Conservation (phyloP, 2,888 invertebrate genomes). For the Bhutanitis thaidina region DNA sequence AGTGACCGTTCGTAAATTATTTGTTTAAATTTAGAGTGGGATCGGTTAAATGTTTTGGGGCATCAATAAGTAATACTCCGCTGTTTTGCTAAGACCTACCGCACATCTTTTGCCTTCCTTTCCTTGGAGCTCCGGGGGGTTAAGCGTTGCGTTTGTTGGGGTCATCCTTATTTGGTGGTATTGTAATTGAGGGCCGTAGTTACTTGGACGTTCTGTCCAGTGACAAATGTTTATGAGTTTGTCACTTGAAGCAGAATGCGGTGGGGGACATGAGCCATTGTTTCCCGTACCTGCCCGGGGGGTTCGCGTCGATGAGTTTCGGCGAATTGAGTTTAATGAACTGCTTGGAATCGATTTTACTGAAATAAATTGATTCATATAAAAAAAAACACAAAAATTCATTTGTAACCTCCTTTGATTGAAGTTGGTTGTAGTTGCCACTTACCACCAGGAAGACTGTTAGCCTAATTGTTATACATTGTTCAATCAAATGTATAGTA, state of each 20-base stretch:
- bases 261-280: slow-evolving; percentile 51
- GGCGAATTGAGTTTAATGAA: slow-evolving; percentile 58
- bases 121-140: slow-evolving; percentile 11
- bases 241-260: slow-evolving; percentile 59
- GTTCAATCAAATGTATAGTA: too few species aligned
- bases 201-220: slow-evolving; percentile 65
- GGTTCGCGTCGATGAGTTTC: slow-evolving; percentile 42
- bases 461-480: too few species aligned
- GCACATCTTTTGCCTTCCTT: slow-evolving; percentile 10
- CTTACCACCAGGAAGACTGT: too few species aligned
- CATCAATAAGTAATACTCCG: slow-evolving; percentile 72
- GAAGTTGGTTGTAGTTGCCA: too few species aligned
- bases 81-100: slow-evolving; percentile 40
- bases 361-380: slow-evolving; percentile 19
- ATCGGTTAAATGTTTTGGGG: slow-evolving; percentile 76
- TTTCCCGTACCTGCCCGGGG: slow-evolving; percentile 48
- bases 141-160: slow-evolving; percentile 18
- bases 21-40: slow-evolving; percentile 77
- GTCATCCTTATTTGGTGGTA: slow-evolving; percentile 46
- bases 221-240: slow-evolving; percentile 80
- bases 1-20: slow-evolving; percentile 77
- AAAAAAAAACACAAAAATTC: background rate
- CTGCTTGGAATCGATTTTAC: slow-evolving; percentile 39
- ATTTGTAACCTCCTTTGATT: too few species aligned
- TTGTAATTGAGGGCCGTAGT: slow-evolving; percentile 60